Base-by-base conservation (phyloP, 2,797 vertebrate genomes). In the Tangara arthus region DNA sequence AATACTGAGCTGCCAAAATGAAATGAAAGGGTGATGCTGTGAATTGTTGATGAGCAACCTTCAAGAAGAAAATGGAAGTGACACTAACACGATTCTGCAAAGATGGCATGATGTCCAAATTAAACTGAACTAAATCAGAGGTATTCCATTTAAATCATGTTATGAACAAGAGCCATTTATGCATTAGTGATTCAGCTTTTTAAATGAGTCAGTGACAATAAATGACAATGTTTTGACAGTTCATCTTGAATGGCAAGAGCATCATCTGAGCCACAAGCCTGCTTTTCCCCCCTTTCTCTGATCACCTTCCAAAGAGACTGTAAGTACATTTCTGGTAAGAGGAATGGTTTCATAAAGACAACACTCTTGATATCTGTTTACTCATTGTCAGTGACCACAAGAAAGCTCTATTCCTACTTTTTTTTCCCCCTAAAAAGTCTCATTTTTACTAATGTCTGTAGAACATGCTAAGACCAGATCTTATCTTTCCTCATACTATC, bases 171-270 rank as follows among this genome's bases (percentile, higher is more conserved):
- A 84, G 20, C 8, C 41, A 72, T 79, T 91, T 91, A 57, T 64
- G 53, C 28, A 63, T 82, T 81, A 93, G 59, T 81, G 72, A 94
- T 66, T 83, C 21, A 13, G 61, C 60, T 82, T 94, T 87, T 90
- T 72, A 23, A 83, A 92, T 86, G 59, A 93, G 61, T 76, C 91
- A 83, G 69, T 91, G 85, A 71, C 65, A 90, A 92, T 46, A 95
- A 85, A 75, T 59, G 53, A 78, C 82, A 89, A 61, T 20, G 57
- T 94, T 95, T 85, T 87, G 84, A 89, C 87, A 88, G 34, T 59
- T 81, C 32, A 39, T 85, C 57, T 71, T 90, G 61, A 92, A 91
- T 56, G 57, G 49, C 84, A 89, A 85, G 37, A 73, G 39, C 50
- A 87, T 82, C 64, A 87, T 80, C 68, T 77, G 46, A 95, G 32